A percentile compares a stretch with the other conserved stretches of the same genome.
Evolutionary conservation across 1,140 invertebrate genomes (phyloP).

Genomic region (Drosophila kikkawai): DNA sequence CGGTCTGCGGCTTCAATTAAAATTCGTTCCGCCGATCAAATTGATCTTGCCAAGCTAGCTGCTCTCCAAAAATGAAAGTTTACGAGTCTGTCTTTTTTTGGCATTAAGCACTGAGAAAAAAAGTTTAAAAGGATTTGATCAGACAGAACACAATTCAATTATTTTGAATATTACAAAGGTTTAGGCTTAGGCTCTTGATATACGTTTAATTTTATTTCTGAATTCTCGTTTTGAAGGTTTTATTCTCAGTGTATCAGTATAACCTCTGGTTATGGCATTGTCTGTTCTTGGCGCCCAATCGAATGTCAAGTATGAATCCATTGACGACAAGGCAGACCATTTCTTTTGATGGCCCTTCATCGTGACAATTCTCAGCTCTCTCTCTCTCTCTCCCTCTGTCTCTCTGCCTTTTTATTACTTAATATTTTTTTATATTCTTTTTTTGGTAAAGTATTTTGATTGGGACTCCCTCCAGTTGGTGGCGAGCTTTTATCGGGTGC

Average conservation of each 20-base stretch:
- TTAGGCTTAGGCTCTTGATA: background rate
- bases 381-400: background rate
- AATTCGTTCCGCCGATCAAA: slow-evolving; percentile 79
- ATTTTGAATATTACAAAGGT: too few species aligned
- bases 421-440: slow-evolving; percentile 43
- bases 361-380: slow-evolving; percentile 36
- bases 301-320: slow-evolving; percentile 82
- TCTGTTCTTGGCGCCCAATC: slow-evolving; percentile 61
- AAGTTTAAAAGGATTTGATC: background rate
- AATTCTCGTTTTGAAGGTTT: background rate
- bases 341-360: slow-evolving; percentile 68
- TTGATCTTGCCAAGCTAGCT: slow-evolving; percentile 51
- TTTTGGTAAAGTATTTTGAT: slow-evolving; percentile 68
- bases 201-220: background rate
- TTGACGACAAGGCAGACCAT: slow-evolving; percentile 65
- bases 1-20: slow-evolving; percentile 73
- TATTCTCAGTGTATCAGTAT: background rate
- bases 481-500: slow-evolving; percentile 45
- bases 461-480: slow-evolving; percentile 48
- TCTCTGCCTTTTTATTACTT: slow-evolving; percentile 58
- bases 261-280: slow-evolving; percentile 6
- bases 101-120: slow-evolving; percentile 30
- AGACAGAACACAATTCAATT: background rate
- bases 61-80: slow-evolving; percentile 53
- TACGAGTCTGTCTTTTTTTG: slow-evolving; percentile 60